phyloP scores from a whole-genome alignment of 2,113 vertebrate species.

The Sakesphorus luctuosus region DNA sequence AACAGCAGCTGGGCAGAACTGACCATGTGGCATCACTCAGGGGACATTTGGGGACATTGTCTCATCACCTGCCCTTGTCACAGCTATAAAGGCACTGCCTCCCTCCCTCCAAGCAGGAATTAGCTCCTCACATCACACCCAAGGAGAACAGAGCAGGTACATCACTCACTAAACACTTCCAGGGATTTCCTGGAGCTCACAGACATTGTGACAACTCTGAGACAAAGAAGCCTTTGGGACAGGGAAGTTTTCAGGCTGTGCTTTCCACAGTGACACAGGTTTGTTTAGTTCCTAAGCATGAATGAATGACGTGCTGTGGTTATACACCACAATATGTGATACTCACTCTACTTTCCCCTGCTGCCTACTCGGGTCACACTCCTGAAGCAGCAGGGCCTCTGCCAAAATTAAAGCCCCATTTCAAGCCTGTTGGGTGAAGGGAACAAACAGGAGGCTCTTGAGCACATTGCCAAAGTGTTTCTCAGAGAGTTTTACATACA shows the following conservation, averaged over 20 bases:
- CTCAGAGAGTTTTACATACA: background rate
- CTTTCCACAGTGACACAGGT: fast-evolving
- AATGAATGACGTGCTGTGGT: background rate
- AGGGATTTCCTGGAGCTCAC: fast-evolving
- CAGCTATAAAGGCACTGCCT: background rate
- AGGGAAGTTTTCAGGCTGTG: background rate
- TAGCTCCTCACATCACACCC: background rate
- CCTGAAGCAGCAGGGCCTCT: background rate
- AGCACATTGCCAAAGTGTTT: background rate
- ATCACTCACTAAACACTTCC: fast-evolving
- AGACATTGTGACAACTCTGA: background rate
- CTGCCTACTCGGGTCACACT: background rate
- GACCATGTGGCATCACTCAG: background rate
- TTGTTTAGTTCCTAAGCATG: background rate
- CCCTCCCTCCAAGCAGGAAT: background rate
- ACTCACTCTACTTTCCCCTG: background rate
- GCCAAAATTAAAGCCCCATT: background rate
- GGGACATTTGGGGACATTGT: background rate
- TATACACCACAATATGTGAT: fast-evolving
- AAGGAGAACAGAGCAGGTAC: background rate
- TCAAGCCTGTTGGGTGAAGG: background rate
- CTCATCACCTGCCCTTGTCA: background rate
- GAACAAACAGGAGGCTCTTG: background rate
- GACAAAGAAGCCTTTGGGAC: background rate
- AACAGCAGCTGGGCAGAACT: background rate